These are phyloP conservation scores for Pycnonotus jocosus DNA, from an alignment of 2,113 vertebrate species.

Conservation along the genomic window DNA sequence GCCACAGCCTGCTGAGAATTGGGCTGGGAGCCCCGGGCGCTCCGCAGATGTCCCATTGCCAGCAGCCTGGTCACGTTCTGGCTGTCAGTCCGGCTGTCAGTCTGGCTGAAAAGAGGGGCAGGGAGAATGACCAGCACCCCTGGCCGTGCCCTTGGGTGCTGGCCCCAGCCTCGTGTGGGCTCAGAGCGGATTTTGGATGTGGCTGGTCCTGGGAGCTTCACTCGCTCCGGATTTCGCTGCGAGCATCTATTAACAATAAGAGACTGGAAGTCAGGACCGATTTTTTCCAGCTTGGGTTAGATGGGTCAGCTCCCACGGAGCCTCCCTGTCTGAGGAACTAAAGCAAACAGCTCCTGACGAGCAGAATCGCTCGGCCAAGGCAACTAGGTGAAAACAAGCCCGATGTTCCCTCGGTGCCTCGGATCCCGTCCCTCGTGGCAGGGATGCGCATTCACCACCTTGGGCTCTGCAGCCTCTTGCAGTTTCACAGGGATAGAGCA, in stretches of 20 bases:
- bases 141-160: neutral
- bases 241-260: slow-evolving; percentile 2
- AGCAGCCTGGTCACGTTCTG: rapidly evolving
- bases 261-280: slow-evolving; percentile 56
- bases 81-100: neutral
- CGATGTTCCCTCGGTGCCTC: rapidly evolving
- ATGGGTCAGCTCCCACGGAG: slow-evolving; percentile 11
- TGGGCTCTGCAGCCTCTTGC: neutral
- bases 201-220: neutral
- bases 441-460: neutral
- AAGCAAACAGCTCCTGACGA: neutral
- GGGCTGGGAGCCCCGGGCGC: neutral
- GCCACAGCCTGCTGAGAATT: neutral
- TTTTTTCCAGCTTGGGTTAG: slow-evolving; percentile 57
- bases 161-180: neutral
- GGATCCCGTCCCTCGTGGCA: rapidly evolving
- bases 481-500: neutral
- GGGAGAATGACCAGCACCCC: neutral
- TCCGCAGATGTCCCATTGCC: neutral
- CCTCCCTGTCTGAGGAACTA: neutral
- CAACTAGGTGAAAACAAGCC: neutral
- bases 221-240: neutral
- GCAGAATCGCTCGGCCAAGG: neutral
- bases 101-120: neutral
- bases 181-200: neutral